phyloP scores from a whole-genome alignment of 2,888 invertebrate species.

The Cantharis rufa region DNA sequence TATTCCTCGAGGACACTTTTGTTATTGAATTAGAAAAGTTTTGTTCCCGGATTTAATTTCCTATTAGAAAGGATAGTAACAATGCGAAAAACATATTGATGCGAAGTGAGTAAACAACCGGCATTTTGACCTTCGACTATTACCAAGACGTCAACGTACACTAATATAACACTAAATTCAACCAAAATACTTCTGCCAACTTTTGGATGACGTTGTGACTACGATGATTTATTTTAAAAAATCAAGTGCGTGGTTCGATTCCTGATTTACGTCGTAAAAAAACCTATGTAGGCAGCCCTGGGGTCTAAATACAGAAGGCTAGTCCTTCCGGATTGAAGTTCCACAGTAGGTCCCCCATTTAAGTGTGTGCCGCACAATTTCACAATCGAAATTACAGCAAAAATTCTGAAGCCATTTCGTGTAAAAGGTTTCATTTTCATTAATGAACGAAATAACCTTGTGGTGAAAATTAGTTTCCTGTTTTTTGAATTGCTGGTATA shows the following conservation, averaged over 20 bases:
- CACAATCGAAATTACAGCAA: too few species aligned
- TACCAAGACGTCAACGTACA: conserved; percentile 12
- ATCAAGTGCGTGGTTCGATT: not conserved
- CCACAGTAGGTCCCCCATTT: too few species aligned
- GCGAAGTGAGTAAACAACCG: conserved; percentile 19
- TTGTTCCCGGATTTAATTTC: not conserved
- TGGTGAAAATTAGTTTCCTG: not conserved
- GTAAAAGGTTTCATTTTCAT: not conserved
- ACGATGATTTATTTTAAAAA: not conserved
- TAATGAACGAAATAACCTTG: not conserved
- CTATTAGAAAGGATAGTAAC: not conserved
- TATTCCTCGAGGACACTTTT: not conserved
- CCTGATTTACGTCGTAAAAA: too few species aligned
- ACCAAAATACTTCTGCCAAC: conserved; percentile 9
- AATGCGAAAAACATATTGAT: not conserved
- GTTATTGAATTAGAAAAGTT: not conserved
- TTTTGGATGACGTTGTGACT: not conserved
- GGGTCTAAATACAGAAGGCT: not conserved
- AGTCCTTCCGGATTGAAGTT: too few species aligned
- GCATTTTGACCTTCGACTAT: conserved; percentile 13
- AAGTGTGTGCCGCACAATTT: too few species aligned
- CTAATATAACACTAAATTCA: conserved; percentile 2
- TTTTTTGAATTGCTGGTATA: not conserved
- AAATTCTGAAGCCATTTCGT: too few species aligned
- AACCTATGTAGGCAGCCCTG: too few species aligned